Evolutionary conservation across 2,113 vertebrate species (phyloP).

Genomic region (Cyanoderma ruficeps): DNA sequence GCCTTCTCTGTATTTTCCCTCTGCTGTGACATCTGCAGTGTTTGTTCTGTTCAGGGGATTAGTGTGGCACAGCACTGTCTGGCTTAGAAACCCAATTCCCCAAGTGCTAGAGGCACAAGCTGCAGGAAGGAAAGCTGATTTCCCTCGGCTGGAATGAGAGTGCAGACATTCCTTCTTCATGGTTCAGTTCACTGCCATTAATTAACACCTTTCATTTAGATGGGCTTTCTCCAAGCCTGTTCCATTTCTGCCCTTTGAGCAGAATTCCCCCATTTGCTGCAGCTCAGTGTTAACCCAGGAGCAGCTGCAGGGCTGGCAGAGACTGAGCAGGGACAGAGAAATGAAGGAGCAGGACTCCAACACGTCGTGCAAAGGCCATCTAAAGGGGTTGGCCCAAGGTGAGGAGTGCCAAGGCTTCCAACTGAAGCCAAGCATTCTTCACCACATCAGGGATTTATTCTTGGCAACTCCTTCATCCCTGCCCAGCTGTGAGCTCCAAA

Average conservation of each 20-base stretch:
- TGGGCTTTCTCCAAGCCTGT: neutral
- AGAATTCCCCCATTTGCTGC: neutral
- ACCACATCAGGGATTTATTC: neutral
- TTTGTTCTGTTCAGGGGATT: neutral
- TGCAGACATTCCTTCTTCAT: neutral
- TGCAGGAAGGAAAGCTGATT: neutral
- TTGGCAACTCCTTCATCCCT: neutral
- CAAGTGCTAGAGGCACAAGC: neutral
- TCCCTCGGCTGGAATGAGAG: neutral
- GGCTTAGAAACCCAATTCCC: neutral
- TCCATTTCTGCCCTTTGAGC: neutral
- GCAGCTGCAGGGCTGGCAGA: neutral
- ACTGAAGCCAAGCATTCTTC: neutral
- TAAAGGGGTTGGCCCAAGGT: neutral
- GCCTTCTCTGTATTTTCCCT: neutral
- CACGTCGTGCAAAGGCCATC: neutral
- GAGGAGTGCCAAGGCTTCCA: neutral
- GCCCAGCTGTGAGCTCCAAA: neutral
- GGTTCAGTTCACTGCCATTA: neutral
- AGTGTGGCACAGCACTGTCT: neutral
- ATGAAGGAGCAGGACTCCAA: neutral
- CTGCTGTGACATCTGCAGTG: neutral
- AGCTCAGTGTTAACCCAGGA: neutral
- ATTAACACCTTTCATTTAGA: slow-evolving; percentile 12
- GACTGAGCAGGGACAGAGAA: neutral